Percentiles rank a stretch among this genome's conserved stretches.
phyloP scores from a whole-genome alignment of 2,113 vertebrate species.

The Nyctereutes procyonoides region DNA sequence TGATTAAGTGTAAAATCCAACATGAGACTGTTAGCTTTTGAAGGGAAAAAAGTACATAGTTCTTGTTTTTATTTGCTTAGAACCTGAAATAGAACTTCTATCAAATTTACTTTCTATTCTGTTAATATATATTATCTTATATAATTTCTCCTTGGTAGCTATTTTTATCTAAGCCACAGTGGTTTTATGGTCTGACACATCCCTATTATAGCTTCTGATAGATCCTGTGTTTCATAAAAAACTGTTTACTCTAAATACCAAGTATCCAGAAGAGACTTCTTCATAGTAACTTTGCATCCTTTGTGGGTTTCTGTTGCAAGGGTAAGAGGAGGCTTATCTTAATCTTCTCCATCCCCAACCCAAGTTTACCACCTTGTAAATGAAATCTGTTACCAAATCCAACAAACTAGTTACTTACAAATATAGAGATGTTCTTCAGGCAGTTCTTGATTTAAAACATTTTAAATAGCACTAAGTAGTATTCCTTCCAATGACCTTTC shows the following conservation, averaged over 20 bases:
- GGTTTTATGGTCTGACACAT: background rate
- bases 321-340: background rate
- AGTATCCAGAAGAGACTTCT: background rate
- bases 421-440: background rate
- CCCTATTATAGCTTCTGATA: background rate
- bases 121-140: background rate
- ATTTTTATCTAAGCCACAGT: slow-evolving; percentile 18
- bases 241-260: background rate
- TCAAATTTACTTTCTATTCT: background rate
- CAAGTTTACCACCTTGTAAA: background rate
- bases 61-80: slow-evolving; percentile 3
- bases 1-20: background rate
- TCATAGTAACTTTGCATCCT: background rate
- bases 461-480: slow-evolving; percentile 24
- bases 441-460: slow-evolving; percentile 43
- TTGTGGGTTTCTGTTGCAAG: background rate
- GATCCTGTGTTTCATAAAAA: background rate
- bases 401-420: slow-evolving; percentile 7
- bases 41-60: background rate
- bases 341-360: background rate
- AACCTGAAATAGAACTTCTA: background rate
- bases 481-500: background rate
- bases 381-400: background rate
- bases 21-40: background rate
- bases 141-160: background rate